Percentiles rank a stretch among this genome's conserved stretches.
Conservation (phyloP, 2,888 invertebrate genomes). For the Pseudoips prasinana region DNA sequence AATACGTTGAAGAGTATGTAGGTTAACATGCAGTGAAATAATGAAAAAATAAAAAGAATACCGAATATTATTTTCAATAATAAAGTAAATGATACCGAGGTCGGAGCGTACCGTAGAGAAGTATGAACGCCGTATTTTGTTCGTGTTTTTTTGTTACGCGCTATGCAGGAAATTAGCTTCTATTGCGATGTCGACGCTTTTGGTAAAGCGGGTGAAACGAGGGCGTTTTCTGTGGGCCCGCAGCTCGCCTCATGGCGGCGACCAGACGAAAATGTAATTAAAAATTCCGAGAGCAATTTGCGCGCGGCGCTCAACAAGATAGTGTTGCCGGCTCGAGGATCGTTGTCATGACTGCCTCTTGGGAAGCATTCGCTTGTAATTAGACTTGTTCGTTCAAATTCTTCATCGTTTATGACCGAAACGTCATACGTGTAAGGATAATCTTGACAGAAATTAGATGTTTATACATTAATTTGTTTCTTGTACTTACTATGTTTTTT, state of each 20-base stretch:
- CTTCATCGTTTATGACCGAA: constrained; percentile 49
- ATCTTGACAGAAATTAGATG: constrained; percentile 45
- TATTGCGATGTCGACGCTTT: constrained; percentile 81
- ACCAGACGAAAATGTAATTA: constrained; percentile 82
- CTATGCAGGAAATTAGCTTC: constrained; percentile 81
- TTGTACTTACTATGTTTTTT: constrained; percentile 15
- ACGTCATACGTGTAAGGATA: constrained; percentile 50
- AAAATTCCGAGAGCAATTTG: constrained; percentile 81
- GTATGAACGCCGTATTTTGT: constrained; percentile 70
- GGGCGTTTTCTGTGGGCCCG: constrained; percentile 66
- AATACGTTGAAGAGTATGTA: constrained; percentile 7
- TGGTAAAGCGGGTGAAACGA: constrained; percentile 77
- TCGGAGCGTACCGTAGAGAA: constrained; percentile 45
- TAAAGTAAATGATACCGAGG: constrained; percentile 50
- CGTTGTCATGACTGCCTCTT: constrained; percentile 75
- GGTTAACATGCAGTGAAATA: constrained; percentile 8
- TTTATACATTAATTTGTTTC: constrained; percentile 14
- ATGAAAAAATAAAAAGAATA: constrained; percentile 23
- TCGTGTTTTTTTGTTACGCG: constrained; percentile 70
- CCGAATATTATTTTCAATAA: constrained; percentile 43
- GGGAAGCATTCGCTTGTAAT: constrained; percentile 77
- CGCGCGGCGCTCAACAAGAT: constrained; percentile 76
- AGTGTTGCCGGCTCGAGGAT: constrained; percentile 72
- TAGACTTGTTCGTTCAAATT: constrained; percentile 70
- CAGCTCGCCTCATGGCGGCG: constrained; percentile 69